These are phyloP conservation scores for Stenotaenia linearis DNA, from an alignment of 2,888 invertebrate genomes.

Conservation along the genomic window DNA sequence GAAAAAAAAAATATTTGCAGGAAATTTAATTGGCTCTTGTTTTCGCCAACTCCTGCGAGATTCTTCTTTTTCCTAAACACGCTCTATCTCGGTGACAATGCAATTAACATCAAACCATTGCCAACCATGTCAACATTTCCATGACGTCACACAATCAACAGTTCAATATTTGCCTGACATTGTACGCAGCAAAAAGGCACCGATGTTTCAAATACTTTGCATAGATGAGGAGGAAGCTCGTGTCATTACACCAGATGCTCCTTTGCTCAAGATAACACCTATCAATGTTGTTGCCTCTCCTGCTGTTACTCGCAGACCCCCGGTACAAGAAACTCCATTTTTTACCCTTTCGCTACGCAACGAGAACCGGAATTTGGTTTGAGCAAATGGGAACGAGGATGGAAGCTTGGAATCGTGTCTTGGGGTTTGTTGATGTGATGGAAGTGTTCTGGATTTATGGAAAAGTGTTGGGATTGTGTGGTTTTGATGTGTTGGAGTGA, in stretches of 20 bases:
- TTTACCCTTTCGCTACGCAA: not conserved
- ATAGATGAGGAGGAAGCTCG: conserved; percentile 17
- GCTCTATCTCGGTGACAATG: conserved; percentile 18
- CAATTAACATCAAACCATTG: conserved; percentile 3
- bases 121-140: not conserved
- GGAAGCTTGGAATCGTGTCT: too few relatives aligned
- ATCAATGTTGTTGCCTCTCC: conserved; percentile 26
- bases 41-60: not conserved
- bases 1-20: not conserved
- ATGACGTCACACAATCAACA: not conserved
- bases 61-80: not conserved
- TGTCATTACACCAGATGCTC: conserved; percentile 23
- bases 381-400: too few relatives aligned
- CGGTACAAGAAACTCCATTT: not conserved
- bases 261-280: conserved; percentile 26
- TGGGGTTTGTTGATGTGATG: too few relatives aligned
- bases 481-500: too few relatives aligned
- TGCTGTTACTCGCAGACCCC: not conserved
- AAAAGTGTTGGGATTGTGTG: too few relatives aligned
- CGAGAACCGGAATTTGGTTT: too few relatives aligned
- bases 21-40: conserved; percentile 21
- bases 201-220: conserved; percentile 14
- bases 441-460: too few relatives aligned
- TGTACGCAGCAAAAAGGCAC: not conserved
- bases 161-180: not conserved